These are phyloP conservation scores for Polia nebulosa DNA, from an alignment of 2,888 invertebrate species.

Conservation along the genomic window DNA sequence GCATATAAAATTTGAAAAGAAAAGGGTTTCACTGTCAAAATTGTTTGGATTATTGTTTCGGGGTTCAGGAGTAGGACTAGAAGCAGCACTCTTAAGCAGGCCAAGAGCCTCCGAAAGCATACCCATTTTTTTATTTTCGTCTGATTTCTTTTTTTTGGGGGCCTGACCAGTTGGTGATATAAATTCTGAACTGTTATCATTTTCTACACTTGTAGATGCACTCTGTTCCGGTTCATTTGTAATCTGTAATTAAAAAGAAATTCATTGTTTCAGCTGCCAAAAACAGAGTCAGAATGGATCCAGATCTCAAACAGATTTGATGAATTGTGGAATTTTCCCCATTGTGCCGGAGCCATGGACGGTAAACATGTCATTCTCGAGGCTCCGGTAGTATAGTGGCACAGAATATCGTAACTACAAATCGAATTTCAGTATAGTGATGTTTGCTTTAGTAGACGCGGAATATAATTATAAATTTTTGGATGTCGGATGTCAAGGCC, in stretches of 20 bases:
- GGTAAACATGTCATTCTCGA: conserved; percentile 67
- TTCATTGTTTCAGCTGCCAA: conserved; percentile 47
- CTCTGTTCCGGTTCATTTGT: conserved; percentile 49
- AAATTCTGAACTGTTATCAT: conserved; percentile 51
- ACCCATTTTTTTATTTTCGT: conserved; percentile 49
- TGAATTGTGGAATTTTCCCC: conserved; percentile 50
- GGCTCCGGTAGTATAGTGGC: conserved; percentile 53
- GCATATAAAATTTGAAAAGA: conserved; percentile 51
- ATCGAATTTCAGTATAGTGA: conserved; percentile 45
- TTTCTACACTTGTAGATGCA: conserved; percentile 49
- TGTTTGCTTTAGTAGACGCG: conserved; percentile 68
- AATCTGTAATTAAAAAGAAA: conserved; percentile 50
- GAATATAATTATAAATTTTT: conserved; percentile 64
- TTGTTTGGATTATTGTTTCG: conserved; percentile 50
- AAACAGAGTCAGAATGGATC: conserved; percentile 45
- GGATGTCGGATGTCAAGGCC: conserved; percentile 49
- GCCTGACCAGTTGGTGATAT: conserved; percentile 47
- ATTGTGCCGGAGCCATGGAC: conserved; percentile 61
- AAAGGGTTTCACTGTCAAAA: conserved; percentile 50
- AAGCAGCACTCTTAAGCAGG: conserved; percentile 49
- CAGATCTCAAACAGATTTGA: conserved; percentile 43
- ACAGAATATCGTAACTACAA: conserved; percentile 61
- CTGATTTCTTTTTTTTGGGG: conserved; percentile 44
- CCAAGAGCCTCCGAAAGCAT: conserved; percentile 52
- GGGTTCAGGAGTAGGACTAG: conserved; percentile 52